A percentile compares a stretch with the other conserved stretches of the same genome.
These are phyloP conservation scores for Drosophila setifemur DNA, from an alignment of 1,140 invertebrate genomes.

Conservation along the genomic window DNA sequence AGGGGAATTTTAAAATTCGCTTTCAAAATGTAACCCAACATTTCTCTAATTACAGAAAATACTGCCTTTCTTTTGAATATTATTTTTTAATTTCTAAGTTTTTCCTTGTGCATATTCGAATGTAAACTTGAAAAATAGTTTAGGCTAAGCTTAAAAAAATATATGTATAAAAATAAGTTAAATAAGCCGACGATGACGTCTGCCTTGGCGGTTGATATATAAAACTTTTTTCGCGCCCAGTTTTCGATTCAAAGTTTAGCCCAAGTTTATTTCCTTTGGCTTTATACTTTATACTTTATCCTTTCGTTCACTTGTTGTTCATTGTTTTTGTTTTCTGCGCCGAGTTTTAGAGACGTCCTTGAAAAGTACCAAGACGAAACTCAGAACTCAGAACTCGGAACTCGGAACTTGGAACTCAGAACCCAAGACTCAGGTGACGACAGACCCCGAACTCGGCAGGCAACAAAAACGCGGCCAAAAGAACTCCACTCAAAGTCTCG, in stretches of 20 bases:
- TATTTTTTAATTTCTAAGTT: too few relatives aligned
- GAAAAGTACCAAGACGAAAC: conserved; percentile 59
- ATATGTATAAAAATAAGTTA: too few relatives aligned
- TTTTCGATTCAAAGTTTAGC: conserved; percentile 49
- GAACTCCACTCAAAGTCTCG: conserved; percentile 52
- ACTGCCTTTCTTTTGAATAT: too few relatives aligned
- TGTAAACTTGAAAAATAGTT: too few relatives aligned
- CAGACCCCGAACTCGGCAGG: neutral
- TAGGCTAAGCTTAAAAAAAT: too few relatives aligned
- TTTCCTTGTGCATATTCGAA: too few relatives aligned
- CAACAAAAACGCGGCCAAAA: conserved; percentile 10
- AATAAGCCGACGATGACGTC: neutral
- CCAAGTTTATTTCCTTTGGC: conserved; percentile 42
- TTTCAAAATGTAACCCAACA: too few relatives aligned
- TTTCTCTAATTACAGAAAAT: too few relatives aligned
- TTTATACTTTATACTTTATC: conserved; percentile 20
- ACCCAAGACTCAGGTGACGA: conserved; percentile 26
- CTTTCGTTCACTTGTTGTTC: conserved; percentile 34
- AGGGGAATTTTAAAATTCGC: too few relatives aligned
- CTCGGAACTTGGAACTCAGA: neutral
- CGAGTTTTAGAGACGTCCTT: conserved; percentile 77
- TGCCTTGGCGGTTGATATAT: conserved; percentile 37
- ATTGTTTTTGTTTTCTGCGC: conserved; percentile 30
- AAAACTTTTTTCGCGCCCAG: conserved; percentile 53
- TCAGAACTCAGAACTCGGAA: neutral